Evolutionary conservation across 1,140 invertebrate genomes (phyloP).

Genomic region (Ceratina australensis): DNA sequence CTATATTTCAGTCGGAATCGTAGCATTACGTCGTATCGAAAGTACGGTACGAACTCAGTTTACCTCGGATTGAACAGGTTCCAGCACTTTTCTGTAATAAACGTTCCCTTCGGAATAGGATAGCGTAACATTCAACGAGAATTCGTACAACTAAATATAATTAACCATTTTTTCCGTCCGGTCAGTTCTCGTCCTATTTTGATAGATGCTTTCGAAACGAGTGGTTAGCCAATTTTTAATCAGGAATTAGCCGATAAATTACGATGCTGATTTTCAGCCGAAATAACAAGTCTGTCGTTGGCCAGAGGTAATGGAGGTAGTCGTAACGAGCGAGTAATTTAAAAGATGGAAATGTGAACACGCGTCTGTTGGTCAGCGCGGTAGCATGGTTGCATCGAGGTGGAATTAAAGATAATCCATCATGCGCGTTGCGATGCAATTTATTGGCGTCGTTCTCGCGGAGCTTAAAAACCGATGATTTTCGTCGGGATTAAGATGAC

Average conservation of each 20-base stretch:
- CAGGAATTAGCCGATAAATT: no score
- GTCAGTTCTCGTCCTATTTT: no score
- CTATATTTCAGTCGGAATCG: slow-evolving; percentile 16
- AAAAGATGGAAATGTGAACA: background rate
- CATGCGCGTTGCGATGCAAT: slow-evolving; percentile 5
- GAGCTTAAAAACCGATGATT: background rate
- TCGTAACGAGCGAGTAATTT: slow-evolving; percentile 1
- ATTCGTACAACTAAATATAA: no score
- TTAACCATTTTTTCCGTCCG: no score
- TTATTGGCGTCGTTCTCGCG: background rate
- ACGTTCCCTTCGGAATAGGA: background rate
- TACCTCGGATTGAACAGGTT: background rate
- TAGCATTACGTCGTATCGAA: background rate
- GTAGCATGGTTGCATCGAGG: background rate
- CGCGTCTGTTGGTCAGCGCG: background rate
- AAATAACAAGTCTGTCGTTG: slow-evolving; percentile 1
- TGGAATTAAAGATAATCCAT: slow-evolving; percentile 15
- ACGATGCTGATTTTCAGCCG: background rate
- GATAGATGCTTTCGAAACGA: no score
- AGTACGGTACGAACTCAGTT: background rate
- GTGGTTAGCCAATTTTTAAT: no score
- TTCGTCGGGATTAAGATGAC: slow-evolving; percentile 19
- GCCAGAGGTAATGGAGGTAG: background rate
- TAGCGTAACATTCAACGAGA: no score
- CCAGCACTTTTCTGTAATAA: background rate